Conservation (phyloP, 2,888 invertebrate genomes). For the Mystacides longicornis region DNA sequence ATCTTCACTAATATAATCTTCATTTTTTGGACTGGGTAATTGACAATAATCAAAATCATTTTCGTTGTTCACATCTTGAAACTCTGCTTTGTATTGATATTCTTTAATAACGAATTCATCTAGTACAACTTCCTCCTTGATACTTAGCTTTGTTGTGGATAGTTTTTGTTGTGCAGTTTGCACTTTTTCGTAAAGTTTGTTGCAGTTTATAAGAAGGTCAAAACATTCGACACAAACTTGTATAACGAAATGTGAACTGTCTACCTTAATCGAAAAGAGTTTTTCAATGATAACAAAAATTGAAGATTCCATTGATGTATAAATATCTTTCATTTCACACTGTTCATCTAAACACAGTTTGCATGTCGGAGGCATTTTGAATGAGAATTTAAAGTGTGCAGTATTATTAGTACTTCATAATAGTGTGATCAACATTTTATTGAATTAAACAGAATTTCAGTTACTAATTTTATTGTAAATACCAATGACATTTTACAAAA, state of each 20-base stretch:
- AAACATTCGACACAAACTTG: not conserved
- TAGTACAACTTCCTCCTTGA: not conserved
- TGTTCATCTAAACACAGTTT: not conserved
- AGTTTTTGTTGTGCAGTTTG: conserved; percentile 2
- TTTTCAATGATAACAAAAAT: not conserved
- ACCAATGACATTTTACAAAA: too few species aligned
- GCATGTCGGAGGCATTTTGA: not conserved
- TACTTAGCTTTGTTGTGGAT: too few species aligned
- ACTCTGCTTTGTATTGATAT: not conserved
- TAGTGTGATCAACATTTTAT: too few species aligned
- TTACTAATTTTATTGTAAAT: too few species aligned
- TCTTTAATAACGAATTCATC: not conserved
- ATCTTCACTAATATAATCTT: not conserved
- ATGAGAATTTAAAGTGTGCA: too few species aligned
- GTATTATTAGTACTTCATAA: too few species aligned
- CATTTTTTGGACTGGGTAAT: not conserved
- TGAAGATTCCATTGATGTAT: not conserved
- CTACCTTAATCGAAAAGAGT: not conserved
- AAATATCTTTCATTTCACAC: not conserved
- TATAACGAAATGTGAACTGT: not conserved
- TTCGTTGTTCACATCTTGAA: not conserved
- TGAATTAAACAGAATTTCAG: too few species aligned
- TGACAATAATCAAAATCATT: not conserved
- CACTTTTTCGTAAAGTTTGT: not conserved
- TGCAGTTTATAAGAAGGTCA: not conserved